phyloP scores from a whole-genome alignment of 2,113 vertebrate species.

The Lampris megalopsis region DNA sequence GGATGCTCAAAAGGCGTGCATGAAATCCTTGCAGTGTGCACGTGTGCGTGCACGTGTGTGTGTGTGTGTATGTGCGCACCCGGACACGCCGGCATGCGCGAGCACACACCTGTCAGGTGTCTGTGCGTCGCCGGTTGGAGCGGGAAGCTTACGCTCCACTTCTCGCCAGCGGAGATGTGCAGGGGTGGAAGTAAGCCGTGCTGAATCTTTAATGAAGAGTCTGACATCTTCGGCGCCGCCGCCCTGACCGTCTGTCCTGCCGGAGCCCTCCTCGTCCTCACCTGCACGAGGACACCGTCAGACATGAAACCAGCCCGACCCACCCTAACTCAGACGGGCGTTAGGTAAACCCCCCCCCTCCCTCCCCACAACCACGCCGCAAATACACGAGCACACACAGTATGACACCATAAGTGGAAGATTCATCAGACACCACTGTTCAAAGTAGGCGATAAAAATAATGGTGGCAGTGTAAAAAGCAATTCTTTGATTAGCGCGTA shows the following conservation, averaged over 20 bases:
- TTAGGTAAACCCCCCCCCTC: too few species aligned
- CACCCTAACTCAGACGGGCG: background rate
- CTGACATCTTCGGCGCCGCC: slow-evolving; percentile 65
- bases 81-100: background rate
- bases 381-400: too few species aligned
- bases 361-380: too few species aligned
- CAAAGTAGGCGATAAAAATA: background rate
- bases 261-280: slow-evolving; percentile 42
- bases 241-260: slow-evolving; percentile 56
- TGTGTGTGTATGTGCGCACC: background rate
- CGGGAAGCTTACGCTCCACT: slow-evolving; percentile 72
- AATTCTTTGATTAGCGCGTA: background rate
- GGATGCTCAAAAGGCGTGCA: background rate
- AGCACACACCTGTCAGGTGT: slow-evolving; percentile 56
- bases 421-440: too few species aligned
- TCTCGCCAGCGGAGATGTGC: slow-evolving; percentile 60
- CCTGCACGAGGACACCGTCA: slow-evolving; percentile 18
- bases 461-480: background rate
- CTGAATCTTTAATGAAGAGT: slow-evolving; percentile 79
- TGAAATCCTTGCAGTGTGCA: background rate
- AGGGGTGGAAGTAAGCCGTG: slow-evolving; percentile 68
- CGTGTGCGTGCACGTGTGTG: background rate
- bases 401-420: too few species aligned
- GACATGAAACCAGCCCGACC: background rate
- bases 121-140: slow-evolving; percentile 49